Percentiles rank a stretch among this genome's conserved stretches.
phyloP scores from a whole-genome alignment of 2,797 vertebrate species.

The Lepus oiostolus region DNA sequence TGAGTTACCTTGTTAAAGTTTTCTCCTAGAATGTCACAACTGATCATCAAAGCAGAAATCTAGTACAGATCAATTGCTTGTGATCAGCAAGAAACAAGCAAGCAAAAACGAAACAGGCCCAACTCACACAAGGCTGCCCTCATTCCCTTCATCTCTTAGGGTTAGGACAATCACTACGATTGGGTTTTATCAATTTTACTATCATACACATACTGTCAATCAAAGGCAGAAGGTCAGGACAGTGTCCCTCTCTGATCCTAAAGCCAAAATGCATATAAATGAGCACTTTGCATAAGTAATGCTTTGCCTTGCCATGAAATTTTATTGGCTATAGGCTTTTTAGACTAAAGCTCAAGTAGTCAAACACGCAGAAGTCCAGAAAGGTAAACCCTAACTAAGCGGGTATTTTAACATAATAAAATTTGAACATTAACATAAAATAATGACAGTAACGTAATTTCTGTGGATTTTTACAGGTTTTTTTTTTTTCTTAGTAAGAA shows the following conservation, averaged over 20 bases:
- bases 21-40: too few relatives aligned
- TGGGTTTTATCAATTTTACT: not conserved
- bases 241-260: not conserved
- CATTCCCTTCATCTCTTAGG: not conserved
- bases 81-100: too few relatives aligned
- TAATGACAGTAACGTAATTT: not conserved
- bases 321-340: not conserved
- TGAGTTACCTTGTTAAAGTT: too few relatives aligned
- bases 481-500: not conserved
- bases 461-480: not conserved
- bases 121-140: too few relatives aligned
- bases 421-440: constrained; percentile 9
- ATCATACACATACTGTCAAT: not conserved
- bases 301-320: not conserved
- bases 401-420: not conserved
- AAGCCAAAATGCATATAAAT: constrained; percentile 15
- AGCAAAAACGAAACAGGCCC: too few relatives aligned
- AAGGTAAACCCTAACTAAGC: not conserved
- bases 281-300: not conserved
- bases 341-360: not conserved
- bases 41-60: too few relatives aligned
- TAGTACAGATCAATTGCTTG: too few relatives aligned
- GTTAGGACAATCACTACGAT: not conserved
- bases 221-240: not conserved
- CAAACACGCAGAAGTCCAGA: not conserved